A percentile compares a stretch with the other conserved stretches of the same genome.
These are phyloP conservation scores for Cantharis nigra DNA, from an alignment of 2,888 invertebrate genomes.

Conservation along the genomic window DNA sequence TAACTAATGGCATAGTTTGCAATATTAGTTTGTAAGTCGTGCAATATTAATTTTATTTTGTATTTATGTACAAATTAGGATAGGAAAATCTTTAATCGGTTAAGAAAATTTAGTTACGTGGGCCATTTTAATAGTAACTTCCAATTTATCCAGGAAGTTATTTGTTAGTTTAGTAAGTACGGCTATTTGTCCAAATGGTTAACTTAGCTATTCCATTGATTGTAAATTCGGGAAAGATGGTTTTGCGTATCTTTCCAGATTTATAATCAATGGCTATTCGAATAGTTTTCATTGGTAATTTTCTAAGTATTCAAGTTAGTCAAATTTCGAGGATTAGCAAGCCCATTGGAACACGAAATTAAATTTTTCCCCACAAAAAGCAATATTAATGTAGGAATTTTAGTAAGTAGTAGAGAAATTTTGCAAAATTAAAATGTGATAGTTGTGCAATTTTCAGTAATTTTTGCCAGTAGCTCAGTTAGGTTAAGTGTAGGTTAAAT, in stretches of 20 bases:
- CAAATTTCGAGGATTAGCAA: neutral
- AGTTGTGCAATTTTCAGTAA: slow-evolving; percentile 32
- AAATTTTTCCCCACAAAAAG: neutral
- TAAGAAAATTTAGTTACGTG: neutral
- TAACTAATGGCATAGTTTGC: slow-evolving; percentile 31
- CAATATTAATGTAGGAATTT: neutral
- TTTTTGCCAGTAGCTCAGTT: neutral
- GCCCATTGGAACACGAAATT: neutral
- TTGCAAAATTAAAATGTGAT: slow-evolving; percentile 19
- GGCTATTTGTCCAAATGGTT: slow-evolving; percentile 40
- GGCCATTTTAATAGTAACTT: neutral
- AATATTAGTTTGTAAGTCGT: slow-evolving; percentile 36
- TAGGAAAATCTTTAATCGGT: neutral
- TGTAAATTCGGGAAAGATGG: neutral
- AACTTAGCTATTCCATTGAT: slow-evolving; percentile 2
- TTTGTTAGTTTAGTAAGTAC: slow-evolving; percentile 18
- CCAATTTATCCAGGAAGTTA: neutral
- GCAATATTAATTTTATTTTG: slow-evolving; percentile 38
- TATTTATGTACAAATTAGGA: neutral
- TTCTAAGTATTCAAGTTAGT: neutral
- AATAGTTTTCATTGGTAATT: neutral
- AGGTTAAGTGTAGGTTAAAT: neutral
- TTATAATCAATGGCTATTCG: neutral
- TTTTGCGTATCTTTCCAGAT: neutral
- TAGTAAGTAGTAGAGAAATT: slow-evolving; percentile 12